phyloP scores from a whole-genome alignment of 1,140 invertebrate species.

The Drosophila tropicalis region DNA sequence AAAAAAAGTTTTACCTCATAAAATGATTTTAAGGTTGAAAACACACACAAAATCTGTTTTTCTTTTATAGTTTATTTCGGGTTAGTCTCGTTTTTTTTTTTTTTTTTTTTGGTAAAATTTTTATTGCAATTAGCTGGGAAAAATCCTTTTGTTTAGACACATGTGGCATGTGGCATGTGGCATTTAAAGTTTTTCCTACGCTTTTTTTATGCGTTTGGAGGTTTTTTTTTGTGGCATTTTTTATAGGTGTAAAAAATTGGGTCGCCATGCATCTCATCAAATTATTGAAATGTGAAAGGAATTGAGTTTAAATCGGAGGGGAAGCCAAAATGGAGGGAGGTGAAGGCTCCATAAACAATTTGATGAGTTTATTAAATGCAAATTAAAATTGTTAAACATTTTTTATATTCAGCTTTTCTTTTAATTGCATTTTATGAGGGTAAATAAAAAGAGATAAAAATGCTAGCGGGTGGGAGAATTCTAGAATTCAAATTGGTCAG shows the following conservation, averaged over 20 bases:
- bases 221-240: constrained; percentile 50
- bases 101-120: constrained; percentile 35
- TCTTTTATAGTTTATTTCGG: constrained; percentile 66
- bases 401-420: constrained; percentile 12
- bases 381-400: constrained; percentile 75
- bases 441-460: constrained; percentile 4
- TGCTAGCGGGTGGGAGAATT: neutral
- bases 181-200: constrained; percentile 46
- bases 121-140: constrained; percentile 66
- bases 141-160: constrained; percentile 77
- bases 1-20: constrained; percentile 9
- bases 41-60: constrained; percentile 35
- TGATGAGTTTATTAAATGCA: constrained; percentile 80
- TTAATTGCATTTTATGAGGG: constrained; percentile 72
- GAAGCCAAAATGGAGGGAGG: neutral
- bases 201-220: constrained; percentile 19
- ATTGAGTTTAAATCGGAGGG: constrained; percentile 48
- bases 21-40: constrained; percentile 14
- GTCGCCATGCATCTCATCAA: constrained; percentile 38
- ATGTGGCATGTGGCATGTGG: constrained; percentile 66
- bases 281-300: constrained; percentile 55
- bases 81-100: constrained; percentile 16
- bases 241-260: constrained; percentile 79
- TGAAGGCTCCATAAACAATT: constrained; percentile 40
- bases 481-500: constrained; percentile 1